Evolutionary conservation across 2,113 vertebrate species (phyloP), one percentile per base, ranked within the genome.

Genomic region (Riparia riparia): DNA sequence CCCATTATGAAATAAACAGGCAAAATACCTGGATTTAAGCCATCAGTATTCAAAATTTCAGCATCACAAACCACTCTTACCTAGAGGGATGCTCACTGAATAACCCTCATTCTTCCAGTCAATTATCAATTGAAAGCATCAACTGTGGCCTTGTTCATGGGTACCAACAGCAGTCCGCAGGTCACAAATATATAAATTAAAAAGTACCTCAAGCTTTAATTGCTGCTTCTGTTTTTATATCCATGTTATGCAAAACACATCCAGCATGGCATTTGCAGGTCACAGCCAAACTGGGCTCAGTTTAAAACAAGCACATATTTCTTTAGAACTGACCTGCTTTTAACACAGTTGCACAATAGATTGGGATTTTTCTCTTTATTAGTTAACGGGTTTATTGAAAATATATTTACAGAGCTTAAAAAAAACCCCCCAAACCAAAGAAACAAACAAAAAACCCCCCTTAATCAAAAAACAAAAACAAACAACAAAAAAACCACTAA

Each of bases 281-380:
- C 37, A 10, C 29, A 63, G 51, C 2, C 56, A 89, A 60, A 42
- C 5, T n/a, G 12, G 12, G 12, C 28, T 89, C 9, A 6, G 9
- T 45, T 66, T 73, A 49, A 69, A 78, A 39, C 17, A 61, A 73
- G 10, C 3, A n/a, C 4, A 3, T 34, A 26, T 78, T 63, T 94
- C 8, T 39, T 87, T 32, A 78, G 47, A 89, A 41, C 26, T 53
- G 31, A 57, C 15, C 53, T 69, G 54, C 7, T 84, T 79, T 79
- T 82, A 68, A 68, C 16, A 66, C 24, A 58, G 21, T 79, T 68
- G 6, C 21, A 72, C 28, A 76, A 68, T 37, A 37, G 3, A 6
- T 60, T 74, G 21, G 2, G 2, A 0, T 4, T 11, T 20, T 42
- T 29, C 24, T 6, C 1, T 25, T 19, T 86, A 47, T 61, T 54